A percentile compares a stretch with the other conserved stretches of the same genome.
These are phyloP conservation scores for Lordiphosa andalusiaca DNA, from an alignment of 2,888 invertebrate species.

Conservation along the genomic window DNA sequence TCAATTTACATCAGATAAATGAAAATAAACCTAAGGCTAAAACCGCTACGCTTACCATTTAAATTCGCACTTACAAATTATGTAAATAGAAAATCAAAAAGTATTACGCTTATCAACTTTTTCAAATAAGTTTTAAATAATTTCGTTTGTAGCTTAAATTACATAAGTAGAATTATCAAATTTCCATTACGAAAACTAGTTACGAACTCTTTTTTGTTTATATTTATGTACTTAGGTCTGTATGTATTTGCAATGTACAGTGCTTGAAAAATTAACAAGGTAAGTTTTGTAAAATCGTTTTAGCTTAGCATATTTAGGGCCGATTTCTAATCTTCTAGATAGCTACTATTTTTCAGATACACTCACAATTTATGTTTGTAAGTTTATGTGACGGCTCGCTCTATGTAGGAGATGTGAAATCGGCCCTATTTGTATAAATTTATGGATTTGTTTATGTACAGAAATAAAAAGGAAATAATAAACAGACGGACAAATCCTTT, in stretches of 20 bases:
- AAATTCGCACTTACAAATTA: conserved; percentile 65
- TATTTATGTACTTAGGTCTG: conserved; percentile 15
- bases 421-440: conserved; percentile 8
- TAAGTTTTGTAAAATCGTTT: conserved; percentile 52
- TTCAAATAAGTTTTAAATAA: conserved; percentile 59
- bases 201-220: conserved; percentile 7
- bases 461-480: conserved; percentile 17
- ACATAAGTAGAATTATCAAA: conserved; percentile 30
- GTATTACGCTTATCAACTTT: conserved; percentile 46
- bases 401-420: too few species aligned
- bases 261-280: conserved; percentile 34
- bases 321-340: too few species aligned
- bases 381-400: too few species aligned
- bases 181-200: conserved; percentile 28
- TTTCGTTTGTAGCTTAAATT: conserved; percentile 39
- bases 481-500: background rate
- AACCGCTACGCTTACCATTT: conserved; percentile 56
- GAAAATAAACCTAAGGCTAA: conserved; percentile 52
- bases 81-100: conserved; percentile 52
- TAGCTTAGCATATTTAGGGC: conserved; percentile 36
- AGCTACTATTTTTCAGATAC: too few species aligned
- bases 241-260: conserved; percentile 25
- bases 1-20: conserved; percentile 71
- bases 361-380: too few species aligned
- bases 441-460: conserved; percentile 25